Base-by-base conservation (phyloP, 2,888 invertebrate species). In the Campopleginae sp. region DNA sequence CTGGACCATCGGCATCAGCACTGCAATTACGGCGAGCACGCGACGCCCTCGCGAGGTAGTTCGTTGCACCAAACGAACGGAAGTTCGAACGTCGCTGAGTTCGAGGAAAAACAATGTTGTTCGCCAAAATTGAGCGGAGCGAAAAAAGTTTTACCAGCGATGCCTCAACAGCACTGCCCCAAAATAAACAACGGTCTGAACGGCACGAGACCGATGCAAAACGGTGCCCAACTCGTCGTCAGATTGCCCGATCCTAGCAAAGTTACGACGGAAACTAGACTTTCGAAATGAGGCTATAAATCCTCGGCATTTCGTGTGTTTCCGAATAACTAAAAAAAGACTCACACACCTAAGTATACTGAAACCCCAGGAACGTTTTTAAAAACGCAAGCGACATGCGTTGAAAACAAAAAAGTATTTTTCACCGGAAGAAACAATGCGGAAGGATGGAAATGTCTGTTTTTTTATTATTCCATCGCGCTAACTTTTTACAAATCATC, bases 221-320 rank as follows among this genome's bases (percentile, higher is more conserved):
- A 93, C 68, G 93, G 93, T 12, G 93, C 93, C 0, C 93, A 94
- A 81, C 89, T 93, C 75, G 93, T 94, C 19, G 94, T 94, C 12
- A 92, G 93, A 89, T 89, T 94, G 87, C 93, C 94, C 33, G 93
- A 93, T 80, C 93, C 92, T 10, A 92, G 92, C 75, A 93, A 93
- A 88, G 91, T 93, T 23, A 89, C 88, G 4, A 93, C 90, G 44
- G 93, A 93, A 77, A 93, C 92, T 44, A 92, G 92, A 86, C 88
- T 93, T 77, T 92, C 93, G 6, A 92, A 93, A 86, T 91, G 88
- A 91, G 65, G 76, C 54, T n/a, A 10, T 6, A 68, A 80, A 58
- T 12, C 23, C 42, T 33, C 6, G 23, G 68, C 74, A 48, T 74
- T 66, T 66, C 63, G 61, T 80, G 58, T 75, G 63, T 61, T 42